phyloP scores from a whole-genome alignment of 2,888 invertebrate genomes.

The Acronicta leporina region DNA sequence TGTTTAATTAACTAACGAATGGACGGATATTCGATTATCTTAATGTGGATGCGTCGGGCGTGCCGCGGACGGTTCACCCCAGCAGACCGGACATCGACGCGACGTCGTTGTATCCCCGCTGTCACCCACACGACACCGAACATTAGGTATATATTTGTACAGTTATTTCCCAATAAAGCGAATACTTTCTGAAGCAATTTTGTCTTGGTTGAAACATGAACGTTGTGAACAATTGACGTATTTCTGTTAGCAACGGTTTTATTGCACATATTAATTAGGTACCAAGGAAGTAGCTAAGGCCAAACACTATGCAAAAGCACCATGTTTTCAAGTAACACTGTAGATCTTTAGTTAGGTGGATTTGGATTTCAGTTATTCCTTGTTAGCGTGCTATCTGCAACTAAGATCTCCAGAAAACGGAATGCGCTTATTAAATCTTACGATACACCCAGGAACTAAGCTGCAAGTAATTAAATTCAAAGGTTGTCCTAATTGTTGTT shows the following conservation, averaged over 20 bases:
- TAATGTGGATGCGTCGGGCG: conserved; percentile 74
- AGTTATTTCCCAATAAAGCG: conserved; percentile 22
- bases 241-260: conserved; percentile 28
- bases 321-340: conserved; percentile 18
- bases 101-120: conserved; percentile 28
- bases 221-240: conserved; percentile 19
- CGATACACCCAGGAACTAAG: conserved; percentile 43
- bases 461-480: conserved; percentile 57
- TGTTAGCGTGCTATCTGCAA: conserved; percentile 42
- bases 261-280: conserved; percentile 37
- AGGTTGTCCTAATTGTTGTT: conserved; percentile 56
- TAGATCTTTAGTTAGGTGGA: conserved; percentile 30
- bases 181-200: conserved; percentile 13
- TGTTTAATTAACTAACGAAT: conserved; percentile 88
- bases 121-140: conserved; percentile 32
- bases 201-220: conserved; percentile 23
- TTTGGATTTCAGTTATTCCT: conserved; percentile 40
- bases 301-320: conserved; percentile 20
- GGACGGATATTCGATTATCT: conserved; percentile 81
- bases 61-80: conserved; percentile 52
- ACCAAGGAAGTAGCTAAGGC: conserved; percentile 10
- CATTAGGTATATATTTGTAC: conserved; percentile 21
- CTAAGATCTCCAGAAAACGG: conserved; percentile 47
- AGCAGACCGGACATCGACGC: conserved; percentile 46
- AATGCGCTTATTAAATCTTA: conserved; percentile 53